Base-by-base conservation (phyloP, 1,140 invertebrate species). In the Mesaphorura yosii region DNA sequence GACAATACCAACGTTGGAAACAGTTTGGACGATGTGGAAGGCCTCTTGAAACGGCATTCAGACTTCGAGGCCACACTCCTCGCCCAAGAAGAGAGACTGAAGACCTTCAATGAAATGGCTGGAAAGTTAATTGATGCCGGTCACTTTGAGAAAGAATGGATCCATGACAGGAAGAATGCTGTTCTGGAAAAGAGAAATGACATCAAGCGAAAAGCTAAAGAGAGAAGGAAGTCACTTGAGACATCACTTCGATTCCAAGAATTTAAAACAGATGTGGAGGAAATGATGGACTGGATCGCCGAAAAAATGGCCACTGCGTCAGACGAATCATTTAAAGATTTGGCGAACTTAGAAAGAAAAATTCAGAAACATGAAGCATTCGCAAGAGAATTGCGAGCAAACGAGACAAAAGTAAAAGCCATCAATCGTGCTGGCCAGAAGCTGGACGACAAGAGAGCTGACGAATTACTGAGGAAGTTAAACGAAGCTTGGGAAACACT, bases 341-440 rank as follows among this genome's bases (percentile, higher is more conserved):
- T 95, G 17, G 83, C 79, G 34, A 95, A 96, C 66, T 72, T 98
- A 34, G 87, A 91, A 54, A 76, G 89, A 2, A 97, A 97, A 68
- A 71, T 97, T 2, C 89, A 97, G 68, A 96, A 96, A 66, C 94
- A 98, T 66, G 91, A 97, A 69, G 94, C 93, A 0, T 97, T 98
- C 67, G 91, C 97, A 66, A 75, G 92, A 19, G 95, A 98, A 67
- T 69, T 98, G 5, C 76, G 86, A 34, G 86, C 89, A 0, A 94
- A 94, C 67, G 87, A 91, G 69, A 87, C 86, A 15, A 85, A 89
- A 66, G 70, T 95, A 12, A 70, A 85, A 34, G 80, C 80, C 39
- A 83, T 93, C 3, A 90, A 89, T 58, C 88, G 86, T 64, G 72
- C 79, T 44, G 85, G 82, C 4, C 75, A 83, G 66, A 76, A 75